Conservation (phyloP, 2,797 vertebrate genomes). For the Hemibagrus guttatus region DNA sequence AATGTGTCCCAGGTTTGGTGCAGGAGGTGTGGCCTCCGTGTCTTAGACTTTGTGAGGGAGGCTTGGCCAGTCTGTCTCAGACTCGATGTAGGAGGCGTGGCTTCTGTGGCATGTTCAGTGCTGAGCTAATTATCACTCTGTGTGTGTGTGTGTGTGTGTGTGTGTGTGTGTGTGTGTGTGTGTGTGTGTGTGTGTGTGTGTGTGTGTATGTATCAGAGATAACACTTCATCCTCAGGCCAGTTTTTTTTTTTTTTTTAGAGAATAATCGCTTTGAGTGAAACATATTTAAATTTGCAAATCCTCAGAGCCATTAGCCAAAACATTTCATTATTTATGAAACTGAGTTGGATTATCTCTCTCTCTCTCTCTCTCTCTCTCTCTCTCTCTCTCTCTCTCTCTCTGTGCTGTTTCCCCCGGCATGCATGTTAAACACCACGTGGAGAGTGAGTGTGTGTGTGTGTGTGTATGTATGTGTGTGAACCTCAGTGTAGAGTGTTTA, state of each 20-base stretch:
- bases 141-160: no score
- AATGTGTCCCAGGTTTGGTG: not conserved
- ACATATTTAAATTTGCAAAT: slow-evolving; percentile 57
- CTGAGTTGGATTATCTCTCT: not conserved
- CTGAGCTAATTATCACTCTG: no score
- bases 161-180: not conserved
- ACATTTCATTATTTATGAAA: slow-evolving; percentile 73
- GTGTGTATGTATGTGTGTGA: not conserved
- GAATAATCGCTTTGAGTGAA: slow-evolving; percentile 71
- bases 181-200: not conserved
- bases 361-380: not conserved
- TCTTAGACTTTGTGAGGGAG: not conserved
- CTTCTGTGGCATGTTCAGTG: not conserved
- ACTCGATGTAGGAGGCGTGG: not conserved
- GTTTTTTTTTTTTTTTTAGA: slow-evolving; percentile 50
- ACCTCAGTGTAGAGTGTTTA: not conserved
- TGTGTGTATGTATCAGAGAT: not conserved
- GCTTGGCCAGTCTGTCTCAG: no score
- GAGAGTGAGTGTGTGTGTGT: not conserved
- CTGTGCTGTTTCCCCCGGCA: not conserved
- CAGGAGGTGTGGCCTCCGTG: not conserved
- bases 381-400: not conserved
- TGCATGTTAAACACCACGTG: not conserved
- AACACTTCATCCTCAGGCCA: slow-evolving; percentile 65
- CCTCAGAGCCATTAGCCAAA: slow-evolving; percentile 69